Evolutionary conservation across 2,113 vertebrate species (phyloP).

Genomic region (Perccottus glenii): DNA sequence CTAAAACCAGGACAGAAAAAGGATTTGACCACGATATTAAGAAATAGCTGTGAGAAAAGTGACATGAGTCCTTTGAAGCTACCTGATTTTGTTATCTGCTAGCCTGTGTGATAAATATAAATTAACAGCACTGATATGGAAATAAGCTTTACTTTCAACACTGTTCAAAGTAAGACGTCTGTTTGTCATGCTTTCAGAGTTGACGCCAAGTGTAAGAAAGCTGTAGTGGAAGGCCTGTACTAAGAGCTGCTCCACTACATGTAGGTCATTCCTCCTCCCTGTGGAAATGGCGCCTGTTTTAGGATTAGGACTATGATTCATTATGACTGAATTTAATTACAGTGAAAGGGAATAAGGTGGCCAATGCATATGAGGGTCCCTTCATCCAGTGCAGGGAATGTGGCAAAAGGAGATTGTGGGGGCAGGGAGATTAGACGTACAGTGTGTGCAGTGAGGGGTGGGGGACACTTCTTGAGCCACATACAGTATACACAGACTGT

Average conservation of each 20-base stretch:
- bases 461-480: slow-evolving; percentile 16
- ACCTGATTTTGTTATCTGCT: slow-evolving; percentile 20
- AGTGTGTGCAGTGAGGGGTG: slow-evolving; percentile 25
- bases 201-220: slow-evolving; percentile 28
- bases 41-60: slow-evolving; percentile 1
- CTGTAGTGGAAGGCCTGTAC: slow-evolving; percentile 35
- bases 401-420: slow-evolving; percentile 35
- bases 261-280: slow-evolving; percentile 72
- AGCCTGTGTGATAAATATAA: slow-evolving; percentile 31
- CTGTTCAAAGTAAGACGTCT: slow-evolving; percentile 42
- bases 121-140: slow-evolving; percentile 48
- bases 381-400: slow-evolving; percentile 51
- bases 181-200: slow-evolving; percentile 45
- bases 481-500: not conserved
- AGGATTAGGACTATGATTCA: slow-evolving; percentile 75
- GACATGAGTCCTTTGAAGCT: slow-evolving; percentile 25
- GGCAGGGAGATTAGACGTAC: slow-evolving; percentile 17
- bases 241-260: slow-evolving; percentile 60
- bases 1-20: slow-evolving; percentile 1
- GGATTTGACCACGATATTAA: slow-evolving; percentile 29
- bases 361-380: slow-evolving; percentile 64
- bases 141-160: slow-evolving; percentile 43
- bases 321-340: slow-evolving; percentile 76
- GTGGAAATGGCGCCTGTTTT: slow-evolving; percentile 69
- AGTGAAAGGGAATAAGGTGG: slow-evolving; percentile 49